Conservation (phyloP, 53 echinoderm and acorn worm species). For the Actinopyga echinites region DNA sequence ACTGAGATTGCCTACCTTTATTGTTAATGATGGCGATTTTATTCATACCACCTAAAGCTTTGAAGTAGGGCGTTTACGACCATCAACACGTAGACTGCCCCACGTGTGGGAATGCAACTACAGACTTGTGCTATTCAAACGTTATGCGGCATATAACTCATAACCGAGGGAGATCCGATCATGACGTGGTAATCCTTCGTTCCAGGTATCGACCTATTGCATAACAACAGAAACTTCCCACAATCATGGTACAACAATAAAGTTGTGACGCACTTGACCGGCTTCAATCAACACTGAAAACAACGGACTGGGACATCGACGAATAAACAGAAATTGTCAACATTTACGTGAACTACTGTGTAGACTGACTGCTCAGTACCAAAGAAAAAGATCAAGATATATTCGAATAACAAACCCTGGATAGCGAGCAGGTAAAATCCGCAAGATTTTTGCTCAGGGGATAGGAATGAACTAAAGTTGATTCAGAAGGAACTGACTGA, state of each 20-base stretch:
- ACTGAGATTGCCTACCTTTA: background rate
- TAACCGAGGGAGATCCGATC: too few relatives aligned
- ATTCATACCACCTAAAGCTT: too few relatives aligned
- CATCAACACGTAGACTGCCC: conserved; percentile 24
- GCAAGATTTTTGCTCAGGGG: background rate
- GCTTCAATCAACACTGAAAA: background rate
- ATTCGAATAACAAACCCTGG: too few relatives aligned
- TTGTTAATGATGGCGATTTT: background rate
- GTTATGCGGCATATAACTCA: background rate
- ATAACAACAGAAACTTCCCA: background rate
- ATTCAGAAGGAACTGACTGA: too few relatives aligned
- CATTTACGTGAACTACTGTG: conserved; percentile 6
- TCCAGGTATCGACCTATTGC: too few relatives aligned
- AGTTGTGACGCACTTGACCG: too few relatives aligned
- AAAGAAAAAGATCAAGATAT: background rate
- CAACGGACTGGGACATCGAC: conserved; percentile 20
- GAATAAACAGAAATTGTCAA: conserved; percentile 25
- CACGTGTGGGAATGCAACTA: background rate
- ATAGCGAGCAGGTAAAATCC: background rate
- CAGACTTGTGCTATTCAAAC: background rate
- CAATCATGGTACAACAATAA: background rate
- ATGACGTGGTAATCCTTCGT: too few relatives aligned
- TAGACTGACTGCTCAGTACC: too few relatives aligned
- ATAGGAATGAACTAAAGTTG: too few relatives aligned
- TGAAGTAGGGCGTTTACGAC: background rate